Percentiles rank a stretch among this genome's conserved stretches.
Conservation (phyloP, 2,113 vertebrate genomes). For the Steatornis caripensis region DNA sequence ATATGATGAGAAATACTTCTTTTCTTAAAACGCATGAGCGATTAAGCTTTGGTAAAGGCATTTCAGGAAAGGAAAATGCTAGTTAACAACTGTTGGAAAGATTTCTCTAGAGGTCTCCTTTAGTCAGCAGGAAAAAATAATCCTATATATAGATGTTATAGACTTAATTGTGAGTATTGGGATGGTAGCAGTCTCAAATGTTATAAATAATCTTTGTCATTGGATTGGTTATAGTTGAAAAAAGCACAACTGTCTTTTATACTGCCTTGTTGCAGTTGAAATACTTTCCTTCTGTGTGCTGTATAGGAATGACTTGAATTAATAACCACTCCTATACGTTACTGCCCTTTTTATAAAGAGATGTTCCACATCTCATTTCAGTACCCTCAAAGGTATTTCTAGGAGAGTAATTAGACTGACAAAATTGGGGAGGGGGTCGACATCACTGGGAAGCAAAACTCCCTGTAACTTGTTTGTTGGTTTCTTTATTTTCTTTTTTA, state of each 20-base stretch:
- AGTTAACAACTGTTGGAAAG: not conserved
- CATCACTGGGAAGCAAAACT: not conserved
- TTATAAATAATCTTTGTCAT: not conserved
- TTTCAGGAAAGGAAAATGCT: not conserved
- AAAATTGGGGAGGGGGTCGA: not conserved
- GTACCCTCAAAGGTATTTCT: not conserved
- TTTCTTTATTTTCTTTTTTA: not conserved
- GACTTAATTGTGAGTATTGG: not conserved
- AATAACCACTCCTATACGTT: rapidly evolving
- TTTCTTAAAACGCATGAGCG: not conserved
- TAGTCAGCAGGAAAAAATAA: not conserved
- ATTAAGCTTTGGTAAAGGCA: not conserved
- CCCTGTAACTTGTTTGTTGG: not conserved
- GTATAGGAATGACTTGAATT: not conserved
- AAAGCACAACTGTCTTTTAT: not conserved
- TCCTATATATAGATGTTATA: not conserved
- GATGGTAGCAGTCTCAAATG: not conserved
- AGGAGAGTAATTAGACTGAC: not conserved
- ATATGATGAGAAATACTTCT: not conserved
- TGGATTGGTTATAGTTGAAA: not conserved
- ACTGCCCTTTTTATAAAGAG: not conserved
- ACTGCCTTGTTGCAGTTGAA: not conserved
- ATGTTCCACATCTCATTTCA: not conserved
- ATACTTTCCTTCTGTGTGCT: not conserved
- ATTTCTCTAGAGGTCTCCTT: constrained; percentile 25